Evolutionary conservation across 2,888 invertebrate species (phyloP), one percentile per base, ranked within the genome.

Genomic region (Eilema depressum): DNA sequence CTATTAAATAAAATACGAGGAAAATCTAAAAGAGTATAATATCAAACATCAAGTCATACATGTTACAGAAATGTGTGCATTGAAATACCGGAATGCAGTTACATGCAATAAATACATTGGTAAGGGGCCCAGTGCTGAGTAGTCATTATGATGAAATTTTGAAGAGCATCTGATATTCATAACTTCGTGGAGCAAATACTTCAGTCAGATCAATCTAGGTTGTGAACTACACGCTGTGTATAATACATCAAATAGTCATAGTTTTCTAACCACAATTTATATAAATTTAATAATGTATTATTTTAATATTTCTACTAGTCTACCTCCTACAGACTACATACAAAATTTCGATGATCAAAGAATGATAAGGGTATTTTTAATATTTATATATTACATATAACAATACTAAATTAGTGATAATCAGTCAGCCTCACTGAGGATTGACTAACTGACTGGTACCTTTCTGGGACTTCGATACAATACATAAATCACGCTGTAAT

Each of bases 31-130:
- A 53, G n/a, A 53, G 10, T 53, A 53, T n/a, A 53, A 20, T 47
- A 47, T 47, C 20, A 53, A 53, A 47, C 41, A 47, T 20, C 47
- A 20, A 47, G 47, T 47, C 53, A 53, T 53, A n/a, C n/a, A 20
- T 53, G 53, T n/a, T 66, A 33, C 4, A 30, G 11, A 56, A 14
- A 68, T 33, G 3, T 63, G 66, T 67, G 70, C 53, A 59, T 66
- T 30, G 17, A 41, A 30, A 63, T 47, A 28, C 25, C 63, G 17
- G 23, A 26, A 71, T 56, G 71, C 69, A 70, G 59, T 77, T 82
- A 85, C 92, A 92, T 93, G 92, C 92, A 91, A 86, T 89, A 91
- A 88, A 87, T 88, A 89, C 86, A 68, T 70, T 73, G 64, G 77
- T 66, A 77, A 73, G 71, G 71, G 84, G 86, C 87, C 87, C 86